Conservation (phyloP, 2,888 invertebrate genomes). For the Macaria liturata region DNA sequence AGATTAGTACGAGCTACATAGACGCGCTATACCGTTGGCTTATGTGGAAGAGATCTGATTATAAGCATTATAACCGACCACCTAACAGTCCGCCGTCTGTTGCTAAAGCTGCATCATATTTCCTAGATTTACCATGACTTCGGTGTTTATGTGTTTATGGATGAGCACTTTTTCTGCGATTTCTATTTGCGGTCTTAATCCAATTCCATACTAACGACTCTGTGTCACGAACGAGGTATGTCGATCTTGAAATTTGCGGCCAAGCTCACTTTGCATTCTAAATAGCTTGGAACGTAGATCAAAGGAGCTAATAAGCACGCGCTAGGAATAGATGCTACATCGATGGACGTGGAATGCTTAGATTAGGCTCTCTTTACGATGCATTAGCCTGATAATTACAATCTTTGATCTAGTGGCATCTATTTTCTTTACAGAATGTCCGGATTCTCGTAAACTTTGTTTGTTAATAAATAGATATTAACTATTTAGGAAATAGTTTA, state of each 20-base stretch:
- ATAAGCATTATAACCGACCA: slow-evolving; percentile 42
- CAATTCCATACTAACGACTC: slow-evolving; percentile 18
- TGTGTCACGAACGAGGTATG: slow-evolving; percentile 17
- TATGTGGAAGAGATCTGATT: slow-evolving; percentile 33
- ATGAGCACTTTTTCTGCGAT: slow-evolving; percentile 12
- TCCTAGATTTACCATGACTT: not conserved
- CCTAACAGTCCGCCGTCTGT: slow-evolving; percentile 43
- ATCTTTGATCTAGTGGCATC: not conserved
- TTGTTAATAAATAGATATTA: too few species aligned
- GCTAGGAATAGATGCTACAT: slow-evolving; percentile 9
- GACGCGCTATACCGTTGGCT: slow-evolving; percentile 45
- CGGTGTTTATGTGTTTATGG: not conserved
- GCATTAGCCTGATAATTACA: not conserved
- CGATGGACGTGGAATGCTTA: slow-evolving; percentile 14
- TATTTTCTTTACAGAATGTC: too few species aligned
- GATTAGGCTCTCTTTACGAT: not conserved
- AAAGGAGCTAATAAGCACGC: slow-evolving; percentile 19
- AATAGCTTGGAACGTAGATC: slow-evolving; percentile 15
- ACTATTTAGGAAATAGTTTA: too few species aligned
- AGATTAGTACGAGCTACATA: slow-evolving; percentile 1
- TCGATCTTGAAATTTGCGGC: slow-evolving; percentile 21
- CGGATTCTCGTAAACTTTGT: too few species aligned
- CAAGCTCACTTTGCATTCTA: slow-evolving; percentile 23
- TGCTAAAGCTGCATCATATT: slow-evolving; percentile 12
- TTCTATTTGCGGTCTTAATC: slow-evolving; percentile 22